These are phyloP conservation scores for Mantis religiosa DNA, from an alignment of 2,888 invertebrate genomes.

Conservation along the genomic window DNA sequence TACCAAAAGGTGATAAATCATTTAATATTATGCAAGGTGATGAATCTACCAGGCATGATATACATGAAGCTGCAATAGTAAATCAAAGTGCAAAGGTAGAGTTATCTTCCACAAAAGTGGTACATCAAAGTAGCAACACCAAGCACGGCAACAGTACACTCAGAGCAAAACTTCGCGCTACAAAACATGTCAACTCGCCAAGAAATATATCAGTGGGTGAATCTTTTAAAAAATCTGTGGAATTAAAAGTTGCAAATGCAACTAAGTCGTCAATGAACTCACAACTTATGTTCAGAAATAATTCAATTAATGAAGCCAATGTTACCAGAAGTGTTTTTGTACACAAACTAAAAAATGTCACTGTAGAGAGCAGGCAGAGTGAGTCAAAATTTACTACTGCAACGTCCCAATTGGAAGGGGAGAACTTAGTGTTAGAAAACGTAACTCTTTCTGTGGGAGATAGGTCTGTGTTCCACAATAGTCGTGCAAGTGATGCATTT, in stretches of 20 bases:
- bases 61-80: not conserved
- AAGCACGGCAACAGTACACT: not conserved
- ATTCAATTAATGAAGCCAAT: not conserved
- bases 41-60: not conserved
- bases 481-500: constrained; percentile 28
- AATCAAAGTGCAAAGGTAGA: not conserved
- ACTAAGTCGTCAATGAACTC: not conserved
- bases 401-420: not conserved
- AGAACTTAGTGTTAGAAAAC: not conserved
- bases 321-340: not conserved
- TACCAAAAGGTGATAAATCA: not conserved
- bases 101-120: not conserved
- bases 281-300: not conserved
- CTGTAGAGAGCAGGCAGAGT: not conserved
- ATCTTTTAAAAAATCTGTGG: not conserved
- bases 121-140: not conserved
- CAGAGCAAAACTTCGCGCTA: not conserved
- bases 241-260: not conserved
- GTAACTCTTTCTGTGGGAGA: not conserved
- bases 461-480: not conserved
- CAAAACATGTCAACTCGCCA: not conserved
- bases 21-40: constrained; percentile 2
- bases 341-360: not conserved
- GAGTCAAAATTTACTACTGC: not conserved
- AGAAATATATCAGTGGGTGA: not conserved